Evolutionary conservation across 2,888 invertebrate genomes (phyloP).

Genomic region (Encarsia formosa): DNA sequence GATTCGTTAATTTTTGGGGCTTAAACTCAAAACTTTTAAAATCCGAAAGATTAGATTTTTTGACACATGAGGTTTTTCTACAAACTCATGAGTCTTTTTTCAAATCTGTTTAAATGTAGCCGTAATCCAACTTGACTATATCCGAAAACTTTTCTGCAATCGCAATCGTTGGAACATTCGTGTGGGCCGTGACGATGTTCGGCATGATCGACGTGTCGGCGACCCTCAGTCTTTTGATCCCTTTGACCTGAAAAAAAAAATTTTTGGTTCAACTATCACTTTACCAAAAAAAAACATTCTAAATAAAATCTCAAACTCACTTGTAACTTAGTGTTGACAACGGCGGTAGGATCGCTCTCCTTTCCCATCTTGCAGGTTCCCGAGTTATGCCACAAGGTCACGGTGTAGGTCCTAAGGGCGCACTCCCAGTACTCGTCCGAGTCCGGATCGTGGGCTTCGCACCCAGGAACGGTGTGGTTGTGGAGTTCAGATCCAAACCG

Average conservation of each 20-base stretch:
- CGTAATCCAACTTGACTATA: background rate
- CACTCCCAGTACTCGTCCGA: constrained; percentile 65
- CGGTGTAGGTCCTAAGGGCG: constrained; percentile 55
- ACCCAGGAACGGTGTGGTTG: constrained; percentile 55
- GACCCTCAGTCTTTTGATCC: background rate
- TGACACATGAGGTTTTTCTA: too few species aligned
- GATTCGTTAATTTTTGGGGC: too few species aligned
- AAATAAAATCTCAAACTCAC: constrained; percentile 42
- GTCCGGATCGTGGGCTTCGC: constrained; percentile 51
- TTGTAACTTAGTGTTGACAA: constrained; percentile 61
- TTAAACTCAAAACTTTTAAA: too few species aligned
- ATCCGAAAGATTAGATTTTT: too few species aligned
- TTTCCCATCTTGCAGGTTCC: constrained; percentile 70
- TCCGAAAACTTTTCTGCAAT: constrained; percentile 3
- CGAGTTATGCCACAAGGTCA: constrained; percentile 60
- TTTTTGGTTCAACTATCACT: too few species aligned
- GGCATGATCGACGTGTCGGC: background rate
- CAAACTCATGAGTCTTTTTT: too few species aligned
- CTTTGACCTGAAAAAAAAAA: background rate
- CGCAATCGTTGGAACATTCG: constrained; percentile 2
- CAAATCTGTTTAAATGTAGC: too few species aligned
- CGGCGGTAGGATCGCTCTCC: constrained; percentile 55
- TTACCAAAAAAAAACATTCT: background rate
- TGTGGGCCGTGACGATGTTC: background rate
- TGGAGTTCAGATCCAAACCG: constrained; percentile 56